Conservation (phyloP, 2,797 vertebrate genomes). For the Sebastes trivittatus region DNA sequence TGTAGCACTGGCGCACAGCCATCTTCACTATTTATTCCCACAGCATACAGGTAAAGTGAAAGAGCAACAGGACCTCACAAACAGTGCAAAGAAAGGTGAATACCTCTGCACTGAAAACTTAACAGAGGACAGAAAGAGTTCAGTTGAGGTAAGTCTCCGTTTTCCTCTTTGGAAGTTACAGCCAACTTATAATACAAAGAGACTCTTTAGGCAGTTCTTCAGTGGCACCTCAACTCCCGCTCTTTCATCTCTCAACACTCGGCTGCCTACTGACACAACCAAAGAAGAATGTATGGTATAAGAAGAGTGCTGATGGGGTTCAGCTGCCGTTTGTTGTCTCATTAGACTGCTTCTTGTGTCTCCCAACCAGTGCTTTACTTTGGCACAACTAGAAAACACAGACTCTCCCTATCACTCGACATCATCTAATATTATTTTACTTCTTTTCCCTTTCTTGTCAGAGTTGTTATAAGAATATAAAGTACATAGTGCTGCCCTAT, state of each 20-base stretch:
- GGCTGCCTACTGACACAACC: constrained; percentile 34
- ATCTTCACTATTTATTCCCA: background rate
- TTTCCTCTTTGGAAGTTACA: constrained; percentile 26
- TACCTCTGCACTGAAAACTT: background rate
- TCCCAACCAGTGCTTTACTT: constrained; percentile 10
- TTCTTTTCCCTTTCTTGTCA: background rate
- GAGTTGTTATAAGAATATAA: background rate
- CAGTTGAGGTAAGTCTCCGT: background rate
- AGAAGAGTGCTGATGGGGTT: constrained; percentile 24
- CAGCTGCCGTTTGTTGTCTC: constrained; percentile 56
- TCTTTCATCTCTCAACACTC: constrained; percentile 48
- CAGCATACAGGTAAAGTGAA: background rate
- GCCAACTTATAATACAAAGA: constrained; percentile 37
- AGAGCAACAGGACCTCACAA: background rate
- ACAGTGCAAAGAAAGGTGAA: background rate
- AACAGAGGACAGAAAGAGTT: constrained; percentile 17
- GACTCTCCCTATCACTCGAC: constrained; percentile 1
- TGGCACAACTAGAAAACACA: constrained; percentile 20
- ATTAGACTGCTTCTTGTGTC: constrained; percentile 40
- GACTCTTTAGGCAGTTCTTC: constrained; percentile 29
- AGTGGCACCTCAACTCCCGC: constrained; percentile 6
- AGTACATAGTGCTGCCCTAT: no score
- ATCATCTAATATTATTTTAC: background rate
- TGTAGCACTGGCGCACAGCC: background rate
- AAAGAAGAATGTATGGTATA: constrained; percentile 12